phyloP scores from a whole-genome alignment of 2,888 invertebrate species.

The Orthosia gothica region DNA sequence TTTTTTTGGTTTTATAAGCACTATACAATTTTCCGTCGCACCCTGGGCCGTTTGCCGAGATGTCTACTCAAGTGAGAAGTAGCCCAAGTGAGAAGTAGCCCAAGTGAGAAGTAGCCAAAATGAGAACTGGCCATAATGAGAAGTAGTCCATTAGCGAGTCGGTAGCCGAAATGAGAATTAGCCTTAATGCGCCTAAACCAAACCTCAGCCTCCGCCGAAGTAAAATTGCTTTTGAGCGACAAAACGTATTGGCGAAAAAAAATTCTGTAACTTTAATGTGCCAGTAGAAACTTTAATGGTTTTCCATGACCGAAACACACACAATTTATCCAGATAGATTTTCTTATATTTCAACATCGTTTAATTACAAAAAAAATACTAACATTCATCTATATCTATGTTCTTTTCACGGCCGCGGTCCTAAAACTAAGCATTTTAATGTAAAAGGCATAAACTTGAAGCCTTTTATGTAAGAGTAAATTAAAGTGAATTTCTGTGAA shows the following conservation, averaged over 20 bases:
- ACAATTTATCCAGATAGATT: no score
- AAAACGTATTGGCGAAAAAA: neutral
- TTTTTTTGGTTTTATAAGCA: neutral
- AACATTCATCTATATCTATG: neutral
- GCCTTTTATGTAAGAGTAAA: constrained; percentile 32
- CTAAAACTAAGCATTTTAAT: constrained; percentile 2
- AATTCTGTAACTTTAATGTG: no score
- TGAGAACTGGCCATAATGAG: no score
- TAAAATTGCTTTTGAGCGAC: neutral
- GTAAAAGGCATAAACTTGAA: neutral
- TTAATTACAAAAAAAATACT: neutral
- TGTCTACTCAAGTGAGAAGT: no score
- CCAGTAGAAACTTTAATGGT: no score
- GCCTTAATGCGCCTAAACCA: no score
- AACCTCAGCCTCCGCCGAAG: neutral
- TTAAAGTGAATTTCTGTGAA: constrained; percentile 13
- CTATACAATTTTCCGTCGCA: neutral
- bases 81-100: no score
- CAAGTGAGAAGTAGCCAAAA: no score
- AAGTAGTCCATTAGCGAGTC: no score
- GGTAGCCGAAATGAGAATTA: no score
- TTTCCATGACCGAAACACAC: no score
- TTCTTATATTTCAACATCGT: neutral
- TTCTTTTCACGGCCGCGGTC: neutral
- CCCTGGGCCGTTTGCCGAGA: neutral